phyloP scores from a whole-genome alignment of 2,113 vertebrate species.

The Oxyura jamaicensis region DNA sequence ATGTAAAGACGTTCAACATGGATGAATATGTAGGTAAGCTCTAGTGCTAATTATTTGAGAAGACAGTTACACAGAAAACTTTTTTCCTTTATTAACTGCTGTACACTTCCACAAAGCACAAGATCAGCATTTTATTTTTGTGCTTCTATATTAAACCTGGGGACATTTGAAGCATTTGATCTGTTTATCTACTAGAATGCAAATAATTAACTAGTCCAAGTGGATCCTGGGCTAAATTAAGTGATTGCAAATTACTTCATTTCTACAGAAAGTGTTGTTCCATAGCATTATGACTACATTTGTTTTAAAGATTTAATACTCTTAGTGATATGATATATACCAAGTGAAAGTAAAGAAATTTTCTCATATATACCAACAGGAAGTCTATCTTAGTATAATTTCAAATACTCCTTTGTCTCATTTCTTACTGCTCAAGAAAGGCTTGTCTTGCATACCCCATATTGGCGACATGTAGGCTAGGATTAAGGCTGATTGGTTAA shows the following conservation, averaged over 20 bases:
- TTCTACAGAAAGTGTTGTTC: neutral
- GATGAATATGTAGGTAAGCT: constrained; percentile 87
- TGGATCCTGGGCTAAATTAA: neutral
- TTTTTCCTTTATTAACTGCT: neutral
- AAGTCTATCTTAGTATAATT: neutral
- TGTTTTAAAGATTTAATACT: neutral
- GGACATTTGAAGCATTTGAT: neutral
- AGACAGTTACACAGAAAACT: neutral
- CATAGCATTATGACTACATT: neutral
- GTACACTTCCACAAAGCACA: neutral
- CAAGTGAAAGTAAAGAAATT: neutral
- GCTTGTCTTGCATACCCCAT: neutral
- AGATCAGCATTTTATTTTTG: neutral
- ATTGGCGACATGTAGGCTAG: neutral
- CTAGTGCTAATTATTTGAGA: neutral
- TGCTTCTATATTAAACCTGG: neutral
- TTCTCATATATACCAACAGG: neutral
- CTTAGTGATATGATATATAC: neutral
- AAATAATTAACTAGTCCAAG: neutral
- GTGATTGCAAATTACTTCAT: neutral
- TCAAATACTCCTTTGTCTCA: neutral
- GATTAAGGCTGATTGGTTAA: neutral
- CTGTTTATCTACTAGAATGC: neutral
- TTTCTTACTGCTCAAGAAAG: neutral
- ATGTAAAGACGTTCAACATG: constrained; percentile 88